Percentiles rank a stretch among this genome's conserved stretches.
Evolutionary conservation across 2,888 invertebrate genomes (phyloP).

Genomic region (Xylota sylvarum): DNA sequence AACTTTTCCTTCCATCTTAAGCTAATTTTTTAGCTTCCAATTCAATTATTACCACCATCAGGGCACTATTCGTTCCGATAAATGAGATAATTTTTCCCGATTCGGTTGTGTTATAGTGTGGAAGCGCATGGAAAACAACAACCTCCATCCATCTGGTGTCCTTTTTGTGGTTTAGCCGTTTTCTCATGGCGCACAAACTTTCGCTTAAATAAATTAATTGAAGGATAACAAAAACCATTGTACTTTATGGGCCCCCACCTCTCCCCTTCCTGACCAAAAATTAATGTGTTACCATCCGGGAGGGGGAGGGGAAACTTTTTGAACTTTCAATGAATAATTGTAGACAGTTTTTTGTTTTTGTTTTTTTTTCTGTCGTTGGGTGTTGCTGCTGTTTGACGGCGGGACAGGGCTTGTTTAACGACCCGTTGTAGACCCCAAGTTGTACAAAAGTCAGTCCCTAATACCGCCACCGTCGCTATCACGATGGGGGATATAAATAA

Average conservation of each 20-base stretch:
- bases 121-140: conserved; percentile 20
- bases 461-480: conserved; percentile 60
- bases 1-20: conserved; percentile 1
- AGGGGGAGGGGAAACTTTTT: conserved; percentile 33
- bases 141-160: conserved; percentile 48
- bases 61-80: conserved; percentile 28
- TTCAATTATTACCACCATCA: conserved; percentile 60
- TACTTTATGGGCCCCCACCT: conserved; percentile 9
- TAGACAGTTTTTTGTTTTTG: conserved; percentile 1
- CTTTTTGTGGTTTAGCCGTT: conserved; percentile 10
- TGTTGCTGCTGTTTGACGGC: background rate
- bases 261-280: conserved; percentile 41
- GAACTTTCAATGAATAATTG: conserved; percentile 53
- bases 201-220: conserved; percentile 43
- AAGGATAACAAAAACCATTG: conserved; percentile 36
- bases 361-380: background rate
- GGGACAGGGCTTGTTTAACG: background rate
- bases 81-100: conserved; percentile 34
- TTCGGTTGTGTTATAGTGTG: background rate
- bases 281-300: conserved; percentile 57
- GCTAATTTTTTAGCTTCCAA: conserved; percentile 17
- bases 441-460: conserved; percentile 30
- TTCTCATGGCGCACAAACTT: conserved; percentile 4
- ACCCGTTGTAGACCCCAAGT: conserved; percentile 39
- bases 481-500: conserved; percentile 35